Base-by-base conservation (phyloP, 2,888 invertebrate genomes). In the Eupithecia insigniata region DNA sequence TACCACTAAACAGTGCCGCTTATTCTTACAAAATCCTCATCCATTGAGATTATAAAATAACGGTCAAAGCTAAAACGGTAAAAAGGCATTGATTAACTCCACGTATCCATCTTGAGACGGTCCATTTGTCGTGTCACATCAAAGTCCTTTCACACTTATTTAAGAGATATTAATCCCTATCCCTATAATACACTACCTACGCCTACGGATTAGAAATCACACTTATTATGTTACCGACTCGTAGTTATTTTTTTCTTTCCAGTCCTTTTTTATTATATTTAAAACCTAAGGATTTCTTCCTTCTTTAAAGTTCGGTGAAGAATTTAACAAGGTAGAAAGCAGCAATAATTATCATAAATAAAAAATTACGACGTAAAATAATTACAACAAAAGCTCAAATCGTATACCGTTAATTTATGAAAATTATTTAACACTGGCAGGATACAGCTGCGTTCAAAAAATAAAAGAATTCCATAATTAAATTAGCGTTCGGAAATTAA, bases 401-500 rank as follows among this genome's bases (percentile, higher is more conserved):
- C 72, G 73, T 79, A 84, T 82, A 86, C 89, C 88, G 90, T 90
- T 85, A 89, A 88, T 81, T 83, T 84, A 86, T 83, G 81, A 87
- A 90, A 89, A 88, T 85, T 85, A 89, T 87, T 77, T 80, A 85
- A 84, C 80, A 79, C 86, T 74, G 86, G 81, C 92, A 92, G 92
- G 91, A 92, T 87, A 90, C 91, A 92, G 88, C 89, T 91, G 93
- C 87, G 82, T 87, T 85, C 84, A 85, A 87, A 55, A 84, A 82
- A 82, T 82, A 74, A 79, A 75, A 81, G 86, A 84, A 86, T 87
- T 88, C 87, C 86, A 88, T 93, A 93, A 93, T 93, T 90, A 92
- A 94, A 94, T 94, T 94, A 94, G 93, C 93, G 89, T 92, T 88
- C 80, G 83, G 88, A 90, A 88, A 89, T 87, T 87, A 89, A 89